Conservation (phyloP, 2,113 vertebrate species). For the Ariopsis seemanni region DNA sequence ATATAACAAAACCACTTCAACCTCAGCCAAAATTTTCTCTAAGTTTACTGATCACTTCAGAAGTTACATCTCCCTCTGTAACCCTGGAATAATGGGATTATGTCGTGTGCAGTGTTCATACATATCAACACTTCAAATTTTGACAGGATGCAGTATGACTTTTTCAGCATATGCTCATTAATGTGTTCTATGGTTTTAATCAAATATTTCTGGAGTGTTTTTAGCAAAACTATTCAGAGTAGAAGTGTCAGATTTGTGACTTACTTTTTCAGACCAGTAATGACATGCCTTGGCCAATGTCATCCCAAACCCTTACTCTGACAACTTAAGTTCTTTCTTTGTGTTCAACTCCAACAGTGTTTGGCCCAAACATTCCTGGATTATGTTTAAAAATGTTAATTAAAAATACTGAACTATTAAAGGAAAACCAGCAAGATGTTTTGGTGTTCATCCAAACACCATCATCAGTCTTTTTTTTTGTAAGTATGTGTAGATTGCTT, state of each 20-base stretch:
- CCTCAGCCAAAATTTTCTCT: neutral
- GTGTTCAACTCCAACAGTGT: neutral
- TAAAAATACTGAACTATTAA: too few species aligned
- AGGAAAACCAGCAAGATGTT: too few species aligned
- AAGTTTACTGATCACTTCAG: neutral
- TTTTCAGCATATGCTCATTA: neutral
- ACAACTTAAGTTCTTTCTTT: neutral
- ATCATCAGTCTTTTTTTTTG: too few species aligned
- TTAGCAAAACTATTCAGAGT: neutral
- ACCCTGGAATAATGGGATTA: neutral
- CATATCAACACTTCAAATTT: neutral
- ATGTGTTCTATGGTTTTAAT: neutral
- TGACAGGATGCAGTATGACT: neutral
- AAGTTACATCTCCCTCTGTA: neutral
- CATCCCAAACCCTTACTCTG: neutral
- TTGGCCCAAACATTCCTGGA: neutral
- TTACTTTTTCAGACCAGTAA: neutral
- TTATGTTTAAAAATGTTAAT: too few species aligned
- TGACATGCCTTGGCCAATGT: neutral
- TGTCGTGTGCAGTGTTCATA: neutral
- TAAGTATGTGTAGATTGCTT: too few species aligned
- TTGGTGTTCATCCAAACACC: too few species aligned
- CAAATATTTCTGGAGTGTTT: neutral
- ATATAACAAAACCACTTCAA: neutral
- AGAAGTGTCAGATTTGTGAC: neutral